phyloP scores from a whole-genome alignment of 1,140 invertebrate genomes.

The Penaeus vannamei region DNA sequence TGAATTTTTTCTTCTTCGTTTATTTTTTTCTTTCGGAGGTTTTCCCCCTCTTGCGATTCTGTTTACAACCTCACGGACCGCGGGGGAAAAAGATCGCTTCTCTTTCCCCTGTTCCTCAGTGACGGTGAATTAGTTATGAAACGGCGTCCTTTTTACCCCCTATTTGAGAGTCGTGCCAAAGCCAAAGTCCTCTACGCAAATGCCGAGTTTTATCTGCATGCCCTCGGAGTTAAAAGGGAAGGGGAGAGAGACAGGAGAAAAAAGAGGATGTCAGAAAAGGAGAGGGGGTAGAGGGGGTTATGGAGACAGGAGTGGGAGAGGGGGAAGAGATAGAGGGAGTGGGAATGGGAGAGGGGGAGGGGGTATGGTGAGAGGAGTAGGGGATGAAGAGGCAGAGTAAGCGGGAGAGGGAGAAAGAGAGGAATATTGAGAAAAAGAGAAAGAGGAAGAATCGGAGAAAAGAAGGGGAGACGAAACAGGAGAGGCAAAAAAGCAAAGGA shows the following conservation, averaged over 20 bases:
- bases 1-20: background rate
- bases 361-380: slow-evolving; percentile 12
- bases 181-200: too few species aligned
- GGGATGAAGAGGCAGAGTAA: background rate
- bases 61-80: background rate
- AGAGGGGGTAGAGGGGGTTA: slow-evolving; percentile 28
- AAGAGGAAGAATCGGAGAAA: background rate
- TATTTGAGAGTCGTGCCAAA: too few species aligned
- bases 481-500: too few species aligned
- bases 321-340: slow-evolving; percentile 36
- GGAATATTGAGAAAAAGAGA: background rate
- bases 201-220: too few species aligned
- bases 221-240: too few species aligned
- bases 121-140: too few species aligned
- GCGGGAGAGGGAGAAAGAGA: background rate
- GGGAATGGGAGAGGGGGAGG: background rate
- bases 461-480: slow-evolving; percentile 22
- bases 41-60: background rate
- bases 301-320: slow-evolving; percentile 31
- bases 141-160: too few species aligned
- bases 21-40: background rate
- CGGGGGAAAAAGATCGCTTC: background rate
- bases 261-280: too few species aligned
- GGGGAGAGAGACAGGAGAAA: too few species aligned
- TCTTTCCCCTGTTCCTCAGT: background rate